Evolutionary conservation across 2,113 vertebrate species (phyloP).

Genomic region (Paralichthys olivaceus): DNA sequence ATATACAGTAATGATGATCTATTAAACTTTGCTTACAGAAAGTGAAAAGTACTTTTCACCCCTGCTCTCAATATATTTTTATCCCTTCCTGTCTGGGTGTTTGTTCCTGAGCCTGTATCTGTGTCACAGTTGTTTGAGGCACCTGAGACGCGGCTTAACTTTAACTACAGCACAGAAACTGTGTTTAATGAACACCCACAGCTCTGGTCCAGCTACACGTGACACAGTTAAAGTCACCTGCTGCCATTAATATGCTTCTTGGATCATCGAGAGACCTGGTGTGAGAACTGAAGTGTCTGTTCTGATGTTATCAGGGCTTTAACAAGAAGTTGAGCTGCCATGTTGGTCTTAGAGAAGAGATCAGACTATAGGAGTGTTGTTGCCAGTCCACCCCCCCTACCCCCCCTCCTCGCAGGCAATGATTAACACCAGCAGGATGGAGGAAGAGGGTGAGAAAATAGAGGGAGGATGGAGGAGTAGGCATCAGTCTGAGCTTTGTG

Average conservation of each 20-base stretch:
- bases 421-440: conserved; percentile 67
- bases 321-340: conserved; percentile 31
- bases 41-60: not conserved
- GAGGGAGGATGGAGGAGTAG: conserved; percentile 16
- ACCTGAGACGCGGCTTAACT: conserved; percentile 46
- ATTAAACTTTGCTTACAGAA: not conserved
- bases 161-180: conserved; percentile 26
- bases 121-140: conserved; percentile 38
- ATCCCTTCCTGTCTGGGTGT: not conserved
- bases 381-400: conserved; percentile 17
- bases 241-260: conserved; percentile 14
- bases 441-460: conserved; percentile 57
- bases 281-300: conserved; percentile 13
- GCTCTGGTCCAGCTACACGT: conserved; percentile 32
- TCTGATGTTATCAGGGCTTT: conserved; percentile 33
- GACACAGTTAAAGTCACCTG: conserved; percentile 23
- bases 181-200: conserved; percentile 47
- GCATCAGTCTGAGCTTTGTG: conserved; percentile 11
- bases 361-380: conserved; percentile 34
- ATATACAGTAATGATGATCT: not conserved
- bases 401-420: conserved; percentile 21
- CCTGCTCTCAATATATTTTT: not conserved
- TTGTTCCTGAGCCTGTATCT: conserved; percentile 30
- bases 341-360: conserved; percentile 23
- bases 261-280: not conserved